Evolutionary conservation across 2,797 vertebrate species (phyloP), one percentile per base, ranked within the genome.

Genomic region (Poecile montanus): DNA sequence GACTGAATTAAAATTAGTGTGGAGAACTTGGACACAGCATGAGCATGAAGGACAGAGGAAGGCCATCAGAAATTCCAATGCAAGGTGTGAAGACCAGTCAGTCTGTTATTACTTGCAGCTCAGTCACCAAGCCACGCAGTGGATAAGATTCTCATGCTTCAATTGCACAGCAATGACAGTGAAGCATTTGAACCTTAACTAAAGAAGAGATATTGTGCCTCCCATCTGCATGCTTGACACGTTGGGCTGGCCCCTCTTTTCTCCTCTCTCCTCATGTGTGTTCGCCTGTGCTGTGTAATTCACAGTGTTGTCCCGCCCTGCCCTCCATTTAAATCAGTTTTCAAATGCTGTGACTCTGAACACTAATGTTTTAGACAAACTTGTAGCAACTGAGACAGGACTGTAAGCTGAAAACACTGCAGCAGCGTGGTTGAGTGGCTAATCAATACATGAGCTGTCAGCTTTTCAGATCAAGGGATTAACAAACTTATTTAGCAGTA

Each of bases 381-480:
- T 73, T 79, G 56, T 56, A 57, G 40, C 42, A 79, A 32, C 19
- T 56, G 76, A 73, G 34, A 76, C 32, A 60, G 63, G 47, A 10
- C 32, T 74, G 10, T 71, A 51, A 70, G 44, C 40, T 54, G 71
- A 73, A 93, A 94, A 71, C 63, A 68, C 50, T 91, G 61, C 62
- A 88, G 54, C 15, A 80, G 30, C 63, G 40, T 23, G 63, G 47
- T 3, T 72, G 45, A 87, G 47, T 61, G 42, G 29, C 38, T 67
- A 60, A 94, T 92, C 82, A 50, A 90, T 97, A 88, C 8, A 15
- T 10, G 40, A 91, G 56, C 53, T 91, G 54, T 76, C 80, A 90
- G 53, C 26, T 75, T 61, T 73, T 75, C 48, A 70, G 53, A 90
- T 81, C 9, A 27, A 84, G 48, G 63, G 71, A 80, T 86, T 78